A percentile compares a stretch with the other conserved stretches of the same genome.
phyloP scores from a whole-genome alignment of 1,140 invertebrate genomes.

The Cryptotermes secundus region DNA sequence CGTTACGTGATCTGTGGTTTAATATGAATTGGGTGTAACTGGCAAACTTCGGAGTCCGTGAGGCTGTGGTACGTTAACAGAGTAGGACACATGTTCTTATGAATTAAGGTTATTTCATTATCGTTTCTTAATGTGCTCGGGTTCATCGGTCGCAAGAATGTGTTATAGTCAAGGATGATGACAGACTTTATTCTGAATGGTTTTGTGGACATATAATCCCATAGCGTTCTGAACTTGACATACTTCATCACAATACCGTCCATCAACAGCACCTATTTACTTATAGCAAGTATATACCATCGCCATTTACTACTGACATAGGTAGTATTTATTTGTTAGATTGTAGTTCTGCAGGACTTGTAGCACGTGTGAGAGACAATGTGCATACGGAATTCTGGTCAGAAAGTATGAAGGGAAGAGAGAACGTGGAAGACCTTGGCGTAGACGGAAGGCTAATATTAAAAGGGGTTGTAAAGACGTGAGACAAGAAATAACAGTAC shows the following conservation, averaged over 20 bases:
- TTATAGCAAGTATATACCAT: not conserved
- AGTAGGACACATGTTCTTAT: not conserved
- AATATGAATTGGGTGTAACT: not conserved
- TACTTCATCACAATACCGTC: not conserved
- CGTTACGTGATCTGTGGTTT: too few species aligned
- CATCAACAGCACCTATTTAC: not conserved
- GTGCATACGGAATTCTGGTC: not conserved
- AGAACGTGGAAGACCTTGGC: too few species aligned
- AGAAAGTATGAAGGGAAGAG: too few species aligned
- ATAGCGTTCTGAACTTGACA: conserved; percentile 16
- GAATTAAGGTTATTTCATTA: not conserved
- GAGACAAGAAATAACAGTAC: not conserved
- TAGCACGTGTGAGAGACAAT: not conserved
- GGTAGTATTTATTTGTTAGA: not conserved
- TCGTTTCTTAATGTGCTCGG: not conserved
- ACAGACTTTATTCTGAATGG: not conserved
- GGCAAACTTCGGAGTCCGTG: not conserved
- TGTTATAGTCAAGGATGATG: not conserved
- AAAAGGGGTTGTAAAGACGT: not conserved
- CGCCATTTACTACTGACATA: not conserved
- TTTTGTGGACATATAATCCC: not conserved
- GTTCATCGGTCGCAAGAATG: not conserved
- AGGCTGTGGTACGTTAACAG: not conserved
- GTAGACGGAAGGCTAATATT: too few species aligned
- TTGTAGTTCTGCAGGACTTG: not conserved